These are phyloP conservation scores for Hassar affinis DNA, from an alignment of 2,113 vertebrate species.

Conservation along the genomic window DNA sequence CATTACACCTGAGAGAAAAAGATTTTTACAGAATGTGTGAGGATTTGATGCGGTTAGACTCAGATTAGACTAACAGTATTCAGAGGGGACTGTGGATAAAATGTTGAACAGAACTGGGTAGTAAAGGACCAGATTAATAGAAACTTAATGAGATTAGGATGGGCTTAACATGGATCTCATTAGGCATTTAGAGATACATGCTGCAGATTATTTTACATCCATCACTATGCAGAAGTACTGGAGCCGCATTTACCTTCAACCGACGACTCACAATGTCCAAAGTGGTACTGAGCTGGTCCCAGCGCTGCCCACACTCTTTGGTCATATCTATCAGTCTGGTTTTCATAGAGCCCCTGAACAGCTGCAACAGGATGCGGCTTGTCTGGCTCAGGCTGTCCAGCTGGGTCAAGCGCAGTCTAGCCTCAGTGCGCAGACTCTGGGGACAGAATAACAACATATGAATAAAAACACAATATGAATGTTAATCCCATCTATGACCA, in stretches of 20 bases:
- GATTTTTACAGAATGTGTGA: too few relatives aligned
- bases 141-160: conserved; percentile 14
- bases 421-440: conserved; percentile 67
- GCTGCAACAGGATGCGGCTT: conserved; percentile 60
- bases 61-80: conserved; percentile 2
- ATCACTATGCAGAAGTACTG: neutral
- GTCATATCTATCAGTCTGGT: conserved; percentile 57
- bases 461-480: neutral
- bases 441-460: neutral
- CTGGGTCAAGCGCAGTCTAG: conserved; percentile 60
- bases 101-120: neutral
- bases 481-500: conserved; percentile 12
- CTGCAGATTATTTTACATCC: neutral
- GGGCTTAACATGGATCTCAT: neutral
- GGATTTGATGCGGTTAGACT: neutral
- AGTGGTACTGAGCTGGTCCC: conserved; percentile 63
- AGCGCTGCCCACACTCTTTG: conserved; percentile 64
- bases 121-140: neutral
- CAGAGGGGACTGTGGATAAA: neutral
- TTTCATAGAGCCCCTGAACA: conserved; percentile 57
- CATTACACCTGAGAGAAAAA: too few relatives aligned
- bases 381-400: conserved; percentile 69
- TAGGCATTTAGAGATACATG: neutral
- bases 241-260: conserved; percentile 62
- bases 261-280: conserved; percentile 56